Percentiles rank a stretch among this genome's conserved stretches.
These are phyloP conservation scores for Philopedon plagiatum DNA, from an alignment of 2,888 invertebrate genomes.

Conservation along the genomic window DNA sequence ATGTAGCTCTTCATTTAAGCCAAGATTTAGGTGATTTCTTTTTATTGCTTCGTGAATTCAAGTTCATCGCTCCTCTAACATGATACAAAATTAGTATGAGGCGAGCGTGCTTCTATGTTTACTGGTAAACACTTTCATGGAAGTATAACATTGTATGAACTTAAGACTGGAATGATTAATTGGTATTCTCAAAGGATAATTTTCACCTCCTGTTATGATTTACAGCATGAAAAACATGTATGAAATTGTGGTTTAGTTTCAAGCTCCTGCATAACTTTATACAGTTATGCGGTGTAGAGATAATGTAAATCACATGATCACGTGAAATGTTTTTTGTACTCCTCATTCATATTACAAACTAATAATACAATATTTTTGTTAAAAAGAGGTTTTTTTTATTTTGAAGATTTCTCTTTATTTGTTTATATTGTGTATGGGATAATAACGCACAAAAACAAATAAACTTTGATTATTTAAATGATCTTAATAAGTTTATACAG, in stretches of 20 bases:
- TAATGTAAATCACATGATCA: conserved; percentile 6
- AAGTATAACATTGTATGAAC: conserved; percentile 33
- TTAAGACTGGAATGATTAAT: conserved; percentile 38
- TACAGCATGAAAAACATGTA: conserved; percentile 35
- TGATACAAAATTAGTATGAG: conserved; percentile 41
- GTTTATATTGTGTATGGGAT: too few species aligned
- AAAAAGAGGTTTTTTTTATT: too few species aligned
- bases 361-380: too few species aligned
- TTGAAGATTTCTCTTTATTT: too few species aligned
- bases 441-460: too few species aligned
- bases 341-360: too few species aligned
- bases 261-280: conserved; percentile 26
- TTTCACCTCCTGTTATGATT: conserved; percentile 37
- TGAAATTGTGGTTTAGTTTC: conserved; percentile 29
- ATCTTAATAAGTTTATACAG: too few species aligned
- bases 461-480: too few species aligned
- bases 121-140: conserved; percentile 38
- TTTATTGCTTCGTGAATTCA: conserved; percentile 25
- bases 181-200: conserved; percentile 40
- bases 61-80: conserved; percentile 42
- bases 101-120: conserved; percentile 31
- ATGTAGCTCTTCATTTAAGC: not conserved
- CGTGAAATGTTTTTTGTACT: not conserved
- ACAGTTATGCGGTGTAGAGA: conserved; percentile 23
- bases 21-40: conserved; percentile 10